These are phyloP conservation scores for Zophobas atratus DNA, from an alignment of 1,140 invertebrate species.

Conservation along the genomic window DNA sequence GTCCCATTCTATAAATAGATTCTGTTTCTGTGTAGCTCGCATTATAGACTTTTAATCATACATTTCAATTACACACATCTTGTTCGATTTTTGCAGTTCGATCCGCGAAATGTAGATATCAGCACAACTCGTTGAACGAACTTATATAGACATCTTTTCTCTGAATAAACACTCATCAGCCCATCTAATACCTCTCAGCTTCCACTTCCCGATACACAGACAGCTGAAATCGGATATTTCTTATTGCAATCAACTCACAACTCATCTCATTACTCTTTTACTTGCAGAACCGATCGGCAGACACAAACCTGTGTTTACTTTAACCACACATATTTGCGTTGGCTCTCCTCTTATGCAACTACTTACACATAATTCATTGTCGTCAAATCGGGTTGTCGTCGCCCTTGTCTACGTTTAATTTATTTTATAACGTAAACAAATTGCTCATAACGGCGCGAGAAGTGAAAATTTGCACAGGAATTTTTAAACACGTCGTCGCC, in stretches of 20 bases:
- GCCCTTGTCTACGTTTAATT: neutral
- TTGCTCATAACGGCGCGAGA: neutral
- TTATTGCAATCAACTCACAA: slow-evolving; percentile 14
- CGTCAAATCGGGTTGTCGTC: slow-evolving; percentile 10
- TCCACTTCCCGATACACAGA: no score
- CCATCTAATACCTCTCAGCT: no score
- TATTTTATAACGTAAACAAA: slow-evolving; percentile 19
- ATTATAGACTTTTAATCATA: no score
- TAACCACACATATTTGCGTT: slow-evolving; percentile 6
- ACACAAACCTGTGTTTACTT: slow-evolving; percentile 26
- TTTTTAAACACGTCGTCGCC: slow-evolving; percentile 21
- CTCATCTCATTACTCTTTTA: neutral
- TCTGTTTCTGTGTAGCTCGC: no score
- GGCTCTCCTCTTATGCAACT: slow-evolving; percentile 10
- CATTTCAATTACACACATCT: no score
- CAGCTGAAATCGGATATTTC: slow-evolving; percentile 11
- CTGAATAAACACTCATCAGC: no score
- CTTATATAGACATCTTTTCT: no score
- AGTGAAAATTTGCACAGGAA: slow-evolving; percentile 10
- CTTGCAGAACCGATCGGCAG: neutral
- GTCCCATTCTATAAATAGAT: no score
- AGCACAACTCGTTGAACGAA: no score
- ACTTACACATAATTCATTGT: slow-evolving; percentile 11
- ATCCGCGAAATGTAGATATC: no score
- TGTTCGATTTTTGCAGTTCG: no score